phyloP scores from a whole-genome alignment of 2,888 invertebrate species.

The Drosophila heteroneura region DNA sequence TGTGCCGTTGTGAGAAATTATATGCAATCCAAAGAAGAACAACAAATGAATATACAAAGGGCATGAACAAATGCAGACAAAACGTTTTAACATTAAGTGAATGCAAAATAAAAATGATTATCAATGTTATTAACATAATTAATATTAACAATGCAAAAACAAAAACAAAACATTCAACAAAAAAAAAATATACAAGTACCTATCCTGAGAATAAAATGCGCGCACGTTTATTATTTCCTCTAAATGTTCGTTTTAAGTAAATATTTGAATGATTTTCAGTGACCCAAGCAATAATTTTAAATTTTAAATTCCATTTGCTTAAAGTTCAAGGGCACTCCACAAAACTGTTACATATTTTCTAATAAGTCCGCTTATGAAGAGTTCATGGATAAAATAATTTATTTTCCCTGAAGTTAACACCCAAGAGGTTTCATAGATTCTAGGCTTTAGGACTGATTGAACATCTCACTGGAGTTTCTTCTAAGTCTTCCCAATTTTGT shows the following conservation, averaged over 20 bases:
- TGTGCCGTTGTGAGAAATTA: conserved; percentile 61
- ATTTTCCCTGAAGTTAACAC: not conserved
- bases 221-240: conserved; percentile 83
- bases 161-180: conserved; percentile 55
- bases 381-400: not conserved
- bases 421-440: not conserved
- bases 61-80: conserved; percentile 62
- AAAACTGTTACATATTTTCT: not conserved
- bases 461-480: not conserved
- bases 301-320: not conserved
- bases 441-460: not conserved
- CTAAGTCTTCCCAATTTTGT: not conserved
- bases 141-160: conserved; percentile 80
- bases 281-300: not conserved
- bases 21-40: conserved; percentile 68
- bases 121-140: conserved; percentile 85
- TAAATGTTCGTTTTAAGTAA: conserved; percentile 72
- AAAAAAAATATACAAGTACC: conserved; percentile 84
- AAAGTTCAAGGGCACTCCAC: not conserved
- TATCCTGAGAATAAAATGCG: conserved; percentile 83
- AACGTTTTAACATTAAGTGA: conserved; percentile 77
- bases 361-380: not conserved
- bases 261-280: not conserved
- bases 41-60: conserved; percentile 72
- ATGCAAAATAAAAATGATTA: conserved; percentile 76